Base-by-base conservation (phyloP, 2,113 vertebrate species). In the Apistogramma diplotaenia region DNA sequence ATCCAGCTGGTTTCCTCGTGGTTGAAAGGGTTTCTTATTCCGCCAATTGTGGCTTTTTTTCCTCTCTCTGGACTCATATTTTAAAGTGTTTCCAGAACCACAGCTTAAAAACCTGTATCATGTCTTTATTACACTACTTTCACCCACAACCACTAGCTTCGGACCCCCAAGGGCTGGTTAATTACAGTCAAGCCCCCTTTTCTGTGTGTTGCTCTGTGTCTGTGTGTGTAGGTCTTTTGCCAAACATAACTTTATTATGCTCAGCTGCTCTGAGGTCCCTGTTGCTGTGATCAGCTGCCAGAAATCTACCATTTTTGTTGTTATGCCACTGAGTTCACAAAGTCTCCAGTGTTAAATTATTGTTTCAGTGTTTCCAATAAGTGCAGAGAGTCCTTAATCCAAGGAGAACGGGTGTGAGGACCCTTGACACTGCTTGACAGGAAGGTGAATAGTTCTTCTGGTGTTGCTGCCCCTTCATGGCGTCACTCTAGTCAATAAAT, bases 401-500 rank as follows among this genome's bases (percentile, higher is more conserved):
- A 79, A 16, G 16, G 58, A 75, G 80, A 74, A 77, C 1, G 4
- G 27, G 75, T 83, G 67, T 78, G 40, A 2, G 4, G 43, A 79
- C 74, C 81, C 74, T 82, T 79, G 70, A 78, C 87, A 35, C 70
- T 23, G 62, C 37, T 70, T 75, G 70, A 79, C 76, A 86, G 60
- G 74, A 89, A 85, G 89, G 85, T 82, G 74, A 91, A 80, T 87
- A 81, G 81, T 80, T 86, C 49, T 67, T 27, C 76, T 67, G 13
- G 60, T 53, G 5, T 70, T 27, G 70, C 78, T 72, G 54, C 46
- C 53, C 78, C n/a, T 82, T 75, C 21, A n/a, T 87, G 83, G 84
- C 88, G 60, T 78, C 35, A 74, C 40, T 90, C 86, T 85, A 91
- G 74, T 60, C 86, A 85, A 89, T 91, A 92, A 92, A 90, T 89